These are phyloP conservation scores for Scleropages formosus DNA, from an alignment of 2,797 vertebrate species.

Conservation along the genomic window DNA sequence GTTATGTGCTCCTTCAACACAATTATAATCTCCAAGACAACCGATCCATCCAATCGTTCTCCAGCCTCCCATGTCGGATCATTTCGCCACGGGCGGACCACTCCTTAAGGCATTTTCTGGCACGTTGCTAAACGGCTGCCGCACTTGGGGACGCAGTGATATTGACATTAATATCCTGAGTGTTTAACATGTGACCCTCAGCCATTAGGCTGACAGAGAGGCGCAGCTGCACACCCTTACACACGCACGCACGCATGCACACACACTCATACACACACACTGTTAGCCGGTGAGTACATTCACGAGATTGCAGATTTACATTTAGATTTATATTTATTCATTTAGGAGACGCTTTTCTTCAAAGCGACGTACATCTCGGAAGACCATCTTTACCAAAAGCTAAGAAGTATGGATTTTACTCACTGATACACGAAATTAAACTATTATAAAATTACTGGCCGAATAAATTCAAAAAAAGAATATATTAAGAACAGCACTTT, in stretches of 20 bases:
- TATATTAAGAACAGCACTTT: too few species aligned
- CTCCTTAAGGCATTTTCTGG: slow-evolving; percentile 51
- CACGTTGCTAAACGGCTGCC: slow-evolving; percentile 55
- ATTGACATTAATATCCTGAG: slow-evolving; percentile 59
- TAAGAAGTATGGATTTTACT: too few species aligned
- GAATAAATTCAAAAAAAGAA: too few species aligned
- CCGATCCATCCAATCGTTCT: slow-evolving; percentile 40
- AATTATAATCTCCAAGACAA: slow-evolving; percentile 62
- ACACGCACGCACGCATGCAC: neutral
- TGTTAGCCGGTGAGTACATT: too few species aligned
- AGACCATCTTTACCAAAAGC: too few species aligned
- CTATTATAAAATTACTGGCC: too few species aligned
- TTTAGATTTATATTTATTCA: too few species aligned
- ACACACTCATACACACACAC: too few species aligned
- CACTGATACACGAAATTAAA: too few species aligned
- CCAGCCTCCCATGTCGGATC: slow-evolving; percentile 38
- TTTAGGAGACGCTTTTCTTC: too few species aligned
- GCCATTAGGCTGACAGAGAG: slow-evolving; percentile 59
- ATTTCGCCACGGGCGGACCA: slow-evolving; percentile 52
- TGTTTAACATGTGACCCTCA: slow-evolving; percentile 67
- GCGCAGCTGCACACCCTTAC: slow-evolving; percentile 62
- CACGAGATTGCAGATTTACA: too few species aligned
- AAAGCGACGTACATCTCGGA: too few species aligned
- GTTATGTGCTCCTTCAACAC: slow-evolving; percentile 52
- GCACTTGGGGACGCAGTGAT: slow-evolving; percentile 55